Conservation (phyloP, 2,888 invertebrate genomes). For the Nysson spinosus region DNA sequence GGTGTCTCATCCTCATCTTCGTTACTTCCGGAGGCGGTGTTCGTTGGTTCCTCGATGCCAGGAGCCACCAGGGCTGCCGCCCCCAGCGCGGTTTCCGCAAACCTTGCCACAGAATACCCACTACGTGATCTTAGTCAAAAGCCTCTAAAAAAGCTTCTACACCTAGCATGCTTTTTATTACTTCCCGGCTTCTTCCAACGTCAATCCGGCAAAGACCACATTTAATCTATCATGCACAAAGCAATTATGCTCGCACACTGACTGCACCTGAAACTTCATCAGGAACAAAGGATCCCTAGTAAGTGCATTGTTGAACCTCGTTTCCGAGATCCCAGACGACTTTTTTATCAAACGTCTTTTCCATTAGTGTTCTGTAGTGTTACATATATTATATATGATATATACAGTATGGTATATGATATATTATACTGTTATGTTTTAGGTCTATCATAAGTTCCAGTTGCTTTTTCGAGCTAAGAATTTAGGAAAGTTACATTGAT, state of each 20-base stretch:
- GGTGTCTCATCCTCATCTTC: constrained; percentile 86
- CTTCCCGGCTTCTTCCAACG: constrained; percentile 33
- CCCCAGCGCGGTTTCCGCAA: constrained; percentile 88
- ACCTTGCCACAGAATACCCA: constrained; percentile 79
- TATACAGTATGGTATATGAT: too few species aligned
- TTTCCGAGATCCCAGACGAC: too few species aligned
- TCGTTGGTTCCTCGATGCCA: constrained; percentile 90
- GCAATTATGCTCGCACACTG: constrained; percentile 26
- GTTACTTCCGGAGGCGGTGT: constrained; percentile 93
- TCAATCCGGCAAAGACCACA: constrained; percentile 42
- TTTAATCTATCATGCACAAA: constrained; percentile 51
- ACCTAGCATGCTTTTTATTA: constrained; percentile 61
- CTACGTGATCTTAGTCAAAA: constrained; percentile 77
- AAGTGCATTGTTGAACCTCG: constrained; percentile 24
- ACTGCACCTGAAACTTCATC: constrained; percentile 26
- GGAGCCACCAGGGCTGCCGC: constrained; percentile 80
- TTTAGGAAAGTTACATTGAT: too few species aligned
- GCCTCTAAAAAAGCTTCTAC: constrained; percentile 71
- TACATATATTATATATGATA: too few species aligned
- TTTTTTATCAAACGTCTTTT: too few species aligned
- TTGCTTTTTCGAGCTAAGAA: too few species aligned
- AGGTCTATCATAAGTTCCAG: too few species aligned
- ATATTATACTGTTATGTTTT: too few species aligned
- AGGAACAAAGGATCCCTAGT: constrained; percentile 18
- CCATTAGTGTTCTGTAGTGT: too few species aligned